phyloP scores from a whole-genome alignment of 2,113 vertebrate genomes.

The Nyctereutes procyonoides region DNA sequence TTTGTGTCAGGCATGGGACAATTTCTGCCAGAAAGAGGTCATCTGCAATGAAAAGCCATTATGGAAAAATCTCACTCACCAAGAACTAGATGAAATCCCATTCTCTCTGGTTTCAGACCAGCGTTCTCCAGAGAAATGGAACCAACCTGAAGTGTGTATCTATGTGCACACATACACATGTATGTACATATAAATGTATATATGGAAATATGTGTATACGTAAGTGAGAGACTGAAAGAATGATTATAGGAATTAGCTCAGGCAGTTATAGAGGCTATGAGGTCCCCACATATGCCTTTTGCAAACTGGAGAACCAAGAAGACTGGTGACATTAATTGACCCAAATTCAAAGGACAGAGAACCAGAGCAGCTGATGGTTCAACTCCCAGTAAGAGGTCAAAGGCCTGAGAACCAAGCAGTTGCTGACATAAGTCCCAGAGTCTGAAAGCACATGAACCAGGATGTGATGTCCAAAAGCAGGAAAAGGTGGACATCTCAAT shows the following conservation, averaged over 20 bases:
- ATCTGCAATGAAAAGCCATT: neutral
- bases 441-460: neutral
- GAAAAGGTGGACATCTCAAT: neutral
- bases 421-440: neutral
- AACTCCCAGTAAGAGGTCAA: neutral
- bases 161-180: neutral
- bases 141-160: neutral
- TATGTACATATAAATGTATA: neutral
- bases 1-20: too few relatives aligned
- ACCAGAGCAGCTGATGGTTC: neutral
- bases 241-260: neutral
- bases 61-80: neutral
- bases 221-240: too few relatives aligned
- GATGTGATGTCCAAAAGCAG: neutral
- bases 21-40: neutral
- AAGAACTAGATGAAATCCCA: neutral
- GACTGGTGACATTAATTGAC: neutral
- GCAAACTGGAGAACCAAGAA: neutral
- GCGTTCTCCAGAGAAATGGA: neutral
- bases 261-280: neutral
- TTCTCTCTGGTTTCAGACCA: neutral
- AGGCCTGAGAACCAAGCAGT: neutral
- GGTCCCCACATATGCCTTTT: neutral
- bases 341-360: neutral
- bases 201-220: too few relatives aligned